These are phyloP conservation scores for Aproaerema taeniolella DNA, from an alignment of 2,888 invertebrate genomes.

Conservation along the genomic window DNA sequence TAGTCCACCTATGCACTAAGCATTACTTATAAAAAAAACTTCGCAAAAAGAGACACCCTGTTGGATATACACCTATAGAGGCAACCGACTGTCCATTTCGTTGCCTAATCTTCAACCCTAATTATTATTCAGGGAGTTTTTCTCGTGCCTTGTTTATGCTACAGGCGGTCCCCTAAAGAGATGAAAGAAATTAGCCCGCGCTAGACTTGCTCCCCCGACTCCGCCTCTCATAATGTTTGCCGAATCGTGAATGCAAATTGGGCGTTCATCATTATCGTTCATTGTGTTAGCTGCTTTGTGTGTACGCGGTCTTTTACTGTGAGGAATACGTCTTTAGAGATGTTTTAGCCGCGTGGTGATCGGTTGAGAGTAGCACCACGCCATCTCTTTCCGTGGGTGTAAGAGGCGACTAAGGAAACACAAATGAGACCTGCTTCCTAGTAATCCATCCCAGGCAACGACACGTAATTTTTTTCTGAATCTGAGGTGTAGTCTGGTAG, in stretches of 20 bases:
- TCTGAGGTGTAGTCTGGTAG: too few relatives aligned
- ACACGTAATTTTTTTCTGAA: too few relatives aligned
- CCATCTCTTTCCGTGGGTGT: too few relatives aligned
- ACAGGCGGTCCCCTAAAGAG: constrained; percentile 29
- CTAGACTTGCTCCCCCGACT: constrained; percentile 23
- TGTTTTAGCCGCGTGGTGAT: background rate
- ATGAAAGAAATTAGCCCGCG: constrained; percentile 37
- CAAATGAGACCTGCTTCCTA: too few relatives aligned
- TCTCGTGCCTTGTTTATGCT: constrained; percentile 36
- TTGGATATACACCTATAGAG: too few relatives aligned
- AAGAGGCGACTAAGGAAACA: too few relatives aligned
- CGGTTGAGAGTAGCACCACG: too few relatives aligned
- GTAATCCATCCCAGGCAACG: too few relatives aligned
- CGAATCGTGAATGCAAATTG: constrained; percentile 50
- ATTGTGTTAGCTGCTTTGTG: constrained; percentile 21
- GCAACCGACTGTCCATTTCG: background rate
- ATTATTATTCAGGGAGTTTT: constrained; percentile 47
- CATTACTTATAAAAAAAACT: too few relatives aligned
- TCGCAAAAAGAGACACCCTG: too few relatives aligned
- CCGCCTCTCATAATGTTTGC: constrained; percentile 33
- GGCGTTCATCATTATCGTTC: constrained; percentile 40
- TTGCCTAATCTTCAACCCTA: constrained; percentile 34
- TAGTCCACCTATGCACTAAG: too few relatives aligned
- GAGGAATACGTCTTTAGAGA: background rate
- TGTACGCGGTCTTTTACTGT: background rate